Conservation (phyloP, 2,888 invertebrate genomes). For the Ormyrus pomaceus region DNA sequence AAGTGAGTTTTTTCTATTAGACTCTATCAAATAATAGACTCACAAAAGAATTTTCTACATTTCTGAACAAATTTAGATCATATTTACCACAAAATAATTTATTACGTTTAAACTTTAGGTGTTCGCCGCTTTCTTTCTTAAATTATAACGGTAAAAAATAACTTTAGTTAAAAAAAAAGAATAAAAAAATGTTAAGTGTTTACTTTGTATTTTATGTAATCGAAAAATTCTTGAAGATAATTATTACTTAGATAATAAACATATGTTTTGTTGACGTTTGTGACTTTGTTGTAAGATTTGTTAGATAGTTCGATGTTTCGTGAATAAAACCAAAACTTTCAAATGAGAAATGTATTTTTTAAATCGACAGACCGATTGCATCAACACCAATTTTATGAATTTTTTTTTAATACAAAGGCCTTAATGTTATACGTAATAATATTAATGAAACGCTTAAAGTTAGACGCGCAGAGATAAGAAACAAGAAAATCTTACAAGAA, state of each 20-base stretch:
- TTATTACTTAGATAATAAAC: constrained; percentile 28
- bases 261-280: constrained; percentile 51
- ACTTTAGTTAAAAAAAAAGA: constrained; percentile 6
- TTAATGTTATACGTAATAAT: constrained; percentile 45
- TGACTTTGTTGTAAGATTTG: constrained; percentile 44
- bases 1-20: constrained; percentile 30
- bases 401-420: constrained; percentile 49
- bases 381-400: constrained; percentile 36
- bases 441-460: constrained; percentile 48
- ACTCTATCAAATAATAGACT: constrained; percentile 13
- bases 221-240: constrained; percentile 7
- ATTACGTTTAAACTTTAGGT: constrained; percentile 3
- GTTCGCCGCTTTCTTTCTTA: constrained; percentile 1
- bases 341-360: constrained; percentile 48
- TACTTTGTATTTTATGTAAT: constrained; percentile 9
- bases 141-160: not conserved
- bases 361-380: constrained; percentile 41
- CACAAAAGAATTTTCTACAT: constrained; percentile 22
- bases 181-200: constrained; percentile 8
- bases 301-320: constrained; percentile 40
- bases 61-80: constrained; percentile 13
- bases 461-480: constrained; percentile 43
- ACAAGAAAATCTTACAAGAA: constrained; percentile 54
- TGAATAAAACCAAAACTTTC: constrained; percentile 50
- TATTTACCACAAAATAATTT: constrained; percentile 28